These are phyloP conservation scores for Lamellibrachia luymesi DNA, from an alignment of 1,140 invertebrate species.

Conservation along the genomic window DNA sequence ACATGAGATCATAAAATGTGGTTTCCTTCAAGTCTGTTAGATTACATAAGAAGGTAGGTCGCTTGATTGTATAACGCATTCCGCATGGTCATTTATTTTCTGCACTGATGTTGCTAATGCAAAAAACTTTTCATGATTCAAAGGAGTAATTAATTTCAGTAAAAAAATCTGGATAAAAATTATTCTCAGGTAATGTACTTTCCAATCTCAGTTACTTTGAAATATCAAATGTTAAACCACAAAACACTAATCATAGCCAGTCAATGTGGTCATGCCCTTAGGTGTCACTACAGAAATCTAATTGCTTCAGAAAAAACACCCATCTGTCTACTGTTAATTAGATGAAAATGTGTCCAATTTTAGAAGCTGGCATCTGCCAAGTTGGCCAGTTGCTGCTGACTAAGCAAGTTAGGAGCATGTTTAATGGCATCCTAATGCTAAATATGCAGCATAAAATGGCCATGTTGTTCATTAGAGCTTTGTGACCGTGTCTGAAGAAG, in stretches of 20 bases:
- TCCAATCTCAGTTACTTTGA: neutral
- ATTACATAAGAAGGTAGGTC: neutral
- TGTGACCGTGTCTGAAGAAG: neutral
- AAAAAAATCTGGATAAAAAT: no score
- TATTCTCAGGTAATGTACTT: neutral
- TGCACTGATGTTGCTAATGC: neutral
- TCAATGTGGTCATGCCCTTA: neutral
- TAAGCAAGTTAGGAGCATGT: no score
- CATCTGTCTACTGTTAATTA: neutral
- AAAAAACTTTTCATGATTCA: no score
- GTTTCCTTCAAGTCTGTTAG: neutral
- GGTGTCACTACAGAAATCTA: neutral
- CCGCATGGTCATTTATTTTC: neutral
- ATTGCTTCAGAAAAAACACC: neutral
- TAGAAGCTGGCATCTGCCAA: neutral
- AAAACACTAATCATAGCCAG: neutral
- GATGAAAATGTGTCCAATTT: neutral
- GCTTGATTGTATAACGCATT: neutral
- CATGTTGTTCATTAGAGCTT: neutral
- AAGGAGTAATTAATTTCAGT: no score
- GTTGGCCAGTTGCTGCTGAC: neutral
- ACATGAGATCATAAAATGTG: neutral
- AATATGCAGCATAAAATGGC: neutral
- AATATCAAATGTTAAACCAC: neutral
- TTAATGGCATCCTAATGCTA: neutral